Evolutionary conservation across 2,888 invertebrate species (phyloP), one percentile per base, ranked within the genome.

Genomic region (Drosophila hawaiiensis): DNA sequence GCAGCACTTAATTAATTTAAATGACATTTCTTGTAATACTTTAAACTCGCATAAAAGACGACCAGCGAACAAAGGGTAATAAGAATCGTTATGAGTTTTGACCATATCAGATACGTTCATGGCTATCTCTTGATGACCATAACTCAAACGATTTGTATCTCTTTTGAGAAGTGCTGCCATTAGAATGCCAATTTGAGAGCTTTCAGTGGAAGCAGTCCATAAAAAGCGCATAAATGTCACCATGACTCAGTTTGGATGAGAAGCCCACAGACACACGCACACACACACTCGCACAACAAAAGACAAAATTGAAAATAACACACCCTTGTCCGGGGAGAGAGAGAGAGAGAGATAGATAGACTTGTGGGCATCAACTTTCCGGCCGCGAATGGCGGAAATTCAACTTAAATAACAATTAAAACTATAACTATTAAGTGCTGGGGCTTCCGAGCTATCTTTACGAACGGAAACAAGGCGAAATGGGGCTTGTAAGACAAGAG

Each of bases 151-250:
- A 90, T 90, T 84, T 81, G 91, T 90, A 86, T 86, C 91, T 85
- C 52, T 89, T 91, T 86, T 76, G 89, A 77, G 85, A 89, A 91
- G 85, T 77, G 87, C 87, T 90, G 84, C 91, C 78, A 89, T 89
- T 85, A 85, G 91, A 78, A 89, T 86, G 91, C 85, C 85, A 86
- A 85, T 87, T 90, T 78, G 79, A 74, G 65, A 83, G 82, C 82
- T 87, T 86, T 86, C 91, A 47, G 69, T 78, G 84, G 85, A 91
- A 91, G 89, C 64, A 75, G 89, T 69, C 76, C 78, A 89, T 90
- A 89, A 89, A 86, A 89, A 60, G 73, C 65, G 73, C 89, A 90
- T 85, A 86, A 85, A 86, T 90, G 85, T 86, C 85, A 78, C 84
- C 91, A 73, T 90, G 85, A 86, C 76, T 90, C 85, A 86, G 82